A percentile compares a stretch with the other conserved stretches of the same genome.
phyloP scores from a whole-genome alignment of 1,140 invertebrate genomes.

The Octopus sinensis region DNA sequence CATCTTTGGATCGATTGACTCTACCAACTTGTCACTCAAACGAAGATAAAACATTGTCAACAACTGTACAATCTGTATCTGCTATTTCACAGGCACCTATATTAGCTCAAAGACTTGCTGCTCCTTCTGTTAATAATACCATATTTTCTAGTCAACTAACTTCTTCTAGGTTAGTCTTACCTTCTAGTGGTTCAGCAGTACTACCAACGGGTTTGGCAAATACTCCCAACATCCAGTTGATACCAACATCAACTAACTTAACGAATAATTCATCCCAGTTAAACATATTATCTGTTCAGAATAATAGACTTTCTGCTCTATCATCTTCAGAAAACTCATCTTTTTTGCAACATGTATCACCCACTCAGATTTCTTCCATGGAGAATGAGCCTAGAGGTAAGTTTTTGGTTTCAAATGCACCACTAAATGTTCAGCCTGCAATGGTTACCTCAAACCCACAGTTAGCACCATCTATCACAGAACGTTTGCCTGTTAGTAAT shows the following conservation, averaged over 20 bases:
- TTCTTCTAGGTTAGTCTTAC: background rate
- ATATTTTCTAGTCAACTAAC: constrained; percentile 2
- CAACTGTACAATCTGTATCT: background rate
- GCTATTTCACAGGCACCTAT: constrained; percentile 1
- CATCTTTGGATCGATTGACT: background rate
- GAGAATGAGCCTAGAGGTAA: background rate
- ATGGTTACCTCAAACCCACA: constrained; percentile 8
- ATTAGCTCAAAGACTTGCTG: background rate
- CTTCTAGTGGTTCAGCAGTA: background rate
- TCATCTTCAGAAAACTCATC: background rate
- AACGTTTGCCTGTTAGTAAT: background rate
- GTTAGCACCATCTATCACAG: background rate
- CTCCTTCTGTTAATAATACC: background rate
- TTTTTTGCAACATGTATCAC: background rate
- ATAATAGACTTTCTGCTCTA: background rate
- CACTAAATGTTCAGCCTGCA: background rate
- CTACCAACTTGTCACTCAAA: background rate
- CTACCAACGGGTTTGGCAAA: background rate
- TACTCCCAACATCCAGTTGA: background rate
- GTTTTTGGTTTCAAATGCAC: background rate
- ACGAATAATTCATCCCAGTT: background rate
- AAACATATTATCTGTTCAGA: background rate
- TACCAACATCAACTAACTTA: background rate
- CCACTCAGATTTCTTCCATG: background rate
- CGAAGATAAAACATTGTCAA: background rate